Base-by-base conservation (phyloP, 2,113 vertebrate genomes). In the Sprattus sprattus region DNA sequence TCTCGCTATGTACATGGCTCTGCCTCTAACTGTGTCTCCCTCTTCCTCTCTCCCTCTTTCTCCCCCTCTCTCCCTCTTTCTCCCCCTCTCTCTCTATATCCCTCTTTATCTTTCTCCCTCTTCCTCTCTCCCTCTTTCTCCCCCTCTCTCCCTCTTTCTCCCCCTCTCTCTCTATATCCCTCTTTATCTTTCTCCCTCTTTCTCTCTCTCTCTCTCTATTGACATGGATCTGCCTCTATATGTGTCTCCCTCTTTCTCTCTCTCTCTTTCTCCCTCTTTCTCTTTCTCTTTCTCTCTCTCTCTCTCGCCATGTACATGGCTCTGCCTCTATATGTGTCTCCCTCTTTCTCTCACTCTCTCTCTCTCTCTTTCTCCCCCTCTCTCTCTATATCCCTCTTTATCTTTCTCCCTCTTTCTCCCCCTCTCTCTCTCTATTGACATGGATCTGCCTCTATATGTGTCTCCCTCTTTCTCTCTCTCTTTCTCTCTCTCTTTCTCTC, bases 211-310 rank as follows among this genome's bases (percentile, higher is more conserved):
- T 46, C 46, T 46, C 7, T 7, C 7, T 46, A 46, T n/a, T n/a
- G n/a, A n/a, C n/a, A n/a, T n/a, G n/a, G n/a, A n/a, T n/a, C n/a
- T n/a, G n/a, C n/a, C n/a, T n/a, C n/a, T n/a, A n/a, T n/a, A n/a
- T n/a, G n/a, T n/a, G n/a, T n/a, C 46, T 46, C 46, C 7, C 46
- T 46, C 7, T 4, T 46, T 46, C 46, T 46, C 46, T 46, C 46
- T 46, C 46, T 90, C 90, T 89, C 86, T 90, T 88, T 89, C 86
- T 20, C 50, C 47, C 84, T 82, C 85, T 85, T 82, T 47, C 39
- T 60, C 18, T 13, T 85, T 86, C 87, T 90, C 89, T 86, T 64
- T 90, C 88, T 83, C 75, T 84, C 87, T 87, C 88, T 84, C 82
- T 90, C 47, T 45, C 83, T 89, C 86, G 50, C 45, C 86, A n/a